Base-by-base conservation (phyloP, 2,113 vertebrate species). In the Cebidichthys violaceus region DNA sequence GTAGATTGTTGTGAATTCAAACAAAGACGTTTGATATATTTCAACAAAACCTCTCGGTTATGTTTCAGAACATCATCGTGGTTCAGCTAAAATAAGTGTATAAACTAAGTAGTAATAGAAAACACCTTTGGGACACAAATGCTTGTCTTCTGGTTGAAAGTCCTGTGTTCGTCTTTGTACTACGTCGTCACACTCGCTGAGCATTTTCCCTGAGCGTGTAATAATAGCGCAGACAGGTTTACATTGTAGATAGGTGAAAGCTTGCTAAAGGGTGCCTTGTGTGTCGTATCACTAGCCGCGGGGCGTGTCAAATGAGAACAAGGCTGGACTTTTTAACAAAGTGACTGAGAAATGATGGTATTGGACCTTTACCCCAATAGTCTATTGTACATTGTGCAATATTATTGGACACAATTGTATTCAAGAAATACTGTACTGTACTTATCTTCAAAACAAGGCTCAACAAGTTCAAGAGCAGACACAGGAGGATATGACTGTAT, bases 391-490 rank as follows among this genome's bases (percentile, higher is more conserved):
- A 41, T 27, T 71, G 35, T 20, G 3, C 1, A 29, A 7, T 31
- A 45, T 18, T 22, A 17, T 6, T 43, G 11, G 6, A 39, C 8
- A 55, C 47, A 54, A 7, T 7, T 20, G 7, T 1, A 35, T 18
- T 59, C 22, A 47, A 64, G 4, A 18, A 35, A 45, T 15, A 47
- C 9, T n/a, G n/a, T n/a, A 29, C 6, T 39, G 8, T 11, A 39
- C 24, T 24, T 4, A 29, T 29, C 1, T 8, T 41, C 13, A 60
- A 37, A 62, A 57, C 76, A 55, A 70, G 76, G 29, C 8, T 0
- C n/a, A 60, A 54, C 75, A 77, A 33, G 64, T 83, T 83, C 9
- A 50, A 18, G 43, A 14, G 14, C 27, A 2, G 24, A 29, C 41
- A 47, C 13, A 17, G 24, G 35, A 66, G 9, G 11, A 4, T 6